Percentiles rank a stretch among this genome's conserved stretches.
These are phyloP conservation scores for Chrysocyon brachyurus DNA, from an alignment of 2,797 vertebrate genomes.

Conservation along the genomic window DNA sequence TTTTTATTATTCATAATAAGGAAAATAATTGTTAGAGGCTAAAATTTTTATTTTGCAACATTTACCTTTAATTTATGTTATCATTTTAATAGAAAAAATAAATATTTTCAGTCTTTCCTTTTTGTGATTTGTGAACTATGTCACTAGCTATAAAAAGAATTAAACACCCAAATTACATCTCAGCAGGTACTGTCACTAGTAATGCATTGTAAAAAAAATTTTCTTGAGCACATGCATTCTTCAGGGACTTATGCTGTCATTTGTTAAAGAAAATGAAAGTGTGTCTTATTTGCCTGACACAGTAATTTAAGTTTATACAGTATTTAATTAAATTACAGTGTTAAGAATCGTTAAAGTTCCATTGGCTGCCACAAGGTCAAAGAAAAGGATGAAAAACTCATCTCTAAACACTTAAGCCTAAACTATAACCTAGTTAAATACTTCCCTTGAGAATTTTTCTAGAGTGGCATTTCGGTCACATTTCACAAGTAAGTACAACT, in stretches of 20 bases:
- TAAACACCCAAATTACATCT: constrained; percentile 64
- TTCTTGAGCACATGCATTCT: constrained; percentile 49
- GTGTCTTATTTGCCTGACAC: constrained; percentile 65
- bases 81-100: constrained; percentile 11
- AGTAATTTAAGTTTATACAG: constrained; percentile 67
- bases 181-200: constrained; percentile 43
- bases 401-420: constrained; percentile 55
- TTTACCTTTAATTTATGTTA: constrained; percentile 57
- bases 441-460: constrained; percentile 64
- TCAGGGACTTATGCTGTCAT: constrained; percentile 29
- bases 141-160: constrained; percentile 61
- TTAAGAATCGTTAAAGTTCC: constrained; percentile 65
- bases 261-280: constrained; percentile 73
- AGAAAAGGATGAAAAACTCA: constrained; percentile 59
- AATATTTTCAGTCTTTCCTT: constrained; percentile 36
- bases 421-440: constrained; percentile 62
- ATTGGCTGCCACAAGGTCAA: constrained; percentile 63
- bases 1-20: constrained; percentile 15
- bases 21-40: constrained; percentile 9
- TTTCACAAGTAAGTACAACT: constrained; percentile 57
- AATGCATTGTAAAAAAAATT: constrained; percentile 32
- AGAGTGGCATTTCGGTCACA: constrained; percentile 55
- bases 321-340: constrained; percentile 74
- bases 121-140: constrained; percentile 39
- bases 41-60: constrained; percentile 42